phyloP scores from a whole-genome alignment of 2,797 vertebrate species.

The Pseudochirops corinnae region DNA sequence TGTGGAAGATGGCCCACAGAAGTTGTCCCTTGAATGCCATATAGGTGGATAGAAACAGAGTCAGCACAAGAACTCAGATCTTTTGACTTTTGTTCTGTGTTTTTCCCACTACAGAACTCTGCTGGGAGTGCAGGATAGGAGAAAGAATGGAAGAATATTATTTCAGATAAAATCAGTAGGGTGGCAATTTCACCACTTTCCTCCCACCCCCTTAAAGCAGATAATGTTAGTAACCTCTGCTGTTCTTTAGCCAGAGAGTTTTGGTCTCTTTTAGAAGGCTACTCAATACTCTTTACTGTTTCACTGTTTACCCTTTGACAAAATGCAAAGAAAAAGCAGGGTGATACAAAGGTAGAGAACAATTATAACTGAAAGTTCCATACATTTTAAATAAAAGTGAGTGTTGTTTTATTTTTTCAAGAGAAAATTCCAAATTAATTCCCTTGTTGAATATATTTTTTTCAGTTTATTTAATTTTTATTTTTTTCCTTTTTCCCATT shows the following conservation, averaged over 20 bases:
- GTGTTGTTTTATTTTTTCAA: background rate
- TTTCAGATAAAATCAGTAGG: background rate
- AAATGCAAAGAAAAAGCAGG: background rate
- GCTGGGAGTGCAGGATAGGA: background rate
- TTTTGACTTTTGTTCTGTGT: background rate
- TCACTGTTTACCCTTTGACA: background rate
- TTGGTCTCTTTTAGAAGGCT: fast-evolving
- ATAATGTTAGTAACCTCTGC: fast-evolving
- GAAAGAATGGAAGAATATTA: background rate
- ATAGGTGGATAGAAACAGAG: background rate
- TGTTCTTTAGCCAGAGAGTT: fast-evolving
- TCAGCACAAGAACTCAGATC: background rate
- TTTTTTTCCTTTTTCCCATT: background rate
- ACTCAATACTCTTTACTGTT: fast-evolving
- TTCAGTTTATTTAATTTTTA: background rate
- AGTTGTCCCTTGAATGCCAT: background rate
- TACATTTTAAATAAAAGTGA: background rate
- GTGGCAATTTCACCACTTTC: background rate
- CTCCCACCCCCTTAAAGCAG: fast-evolving
- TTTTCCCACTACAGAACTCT: background rate
- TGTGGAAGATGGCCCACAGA: background rate
- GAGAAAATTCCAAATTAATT: slow-evolving; percentile 50
- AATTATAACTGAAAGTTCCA: background rate
- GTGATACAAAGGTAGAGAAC: background rate
- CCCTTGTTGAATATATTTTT: background rate